Evolutionary conservation across 2,113 vertebrate species (phyloP).

Genomic region (Clarias magur): DNA sequence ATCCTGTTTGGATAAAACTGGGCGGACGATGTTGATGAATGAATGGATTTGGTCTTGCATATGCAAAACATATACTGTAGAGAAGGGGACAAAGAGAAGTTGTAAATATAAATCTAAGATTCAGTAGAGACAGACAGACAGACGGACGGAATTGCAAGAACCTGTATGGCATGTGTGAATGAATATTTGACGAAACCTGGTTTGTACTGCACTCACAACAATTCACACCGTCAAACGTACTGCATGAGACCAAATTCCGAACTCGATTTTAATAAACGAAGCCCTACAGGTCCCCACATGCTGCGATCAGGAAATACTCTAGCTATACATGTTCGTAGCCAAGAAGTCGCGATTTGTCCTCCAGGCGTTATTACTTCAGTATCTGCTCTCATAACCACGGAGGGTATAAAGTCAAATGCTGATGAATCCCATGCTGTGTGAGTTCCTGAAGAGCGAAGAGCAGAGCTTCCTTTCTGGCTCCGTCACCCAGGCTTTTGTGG

Average conservation of each 20-base stretch:
- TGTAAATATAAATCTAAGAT: background rate
- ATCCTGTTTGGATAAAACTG: background rate
- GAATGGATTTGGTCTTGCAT: background rate
- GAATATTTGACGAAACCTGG: background rate
- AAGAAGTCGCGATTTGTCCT: background rate
- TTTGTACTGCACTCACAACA: background rate
- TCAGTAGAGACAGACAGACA: background rate
- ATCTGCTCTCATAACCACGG: conserved; percentile 21
- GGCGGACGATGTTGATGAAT: background rate
- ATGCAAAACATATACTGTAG: background rate
- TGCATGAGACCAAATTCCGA: too few species aligned
- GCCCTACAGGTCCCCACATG: background rate
- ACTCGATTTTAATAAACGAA: background rate
- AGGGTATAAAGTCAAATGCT: conserved; percentile 46
- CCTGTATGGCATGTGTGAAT: background rate
- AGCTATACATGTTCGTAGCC: background rate
- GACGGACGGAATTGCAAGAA: background rate
- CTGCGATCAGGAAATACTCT: background rate
- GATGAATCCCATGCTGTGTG: conserved; percentile 24
- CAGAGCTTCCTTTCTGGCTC: conserved; percentile 42
- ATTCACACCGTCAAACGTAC: background rate
- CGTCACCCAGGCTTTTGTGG: conserved; percentile 45
- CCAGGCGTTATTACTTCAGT: conserved; percentile 6
- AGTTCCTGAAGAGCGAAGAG: conserved; percentile 51
- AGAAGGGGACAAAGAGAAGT: background rate